Conservation (phyloP, 2,797 vertebrate genomes). For the Hippocampus kuda region DNA sequence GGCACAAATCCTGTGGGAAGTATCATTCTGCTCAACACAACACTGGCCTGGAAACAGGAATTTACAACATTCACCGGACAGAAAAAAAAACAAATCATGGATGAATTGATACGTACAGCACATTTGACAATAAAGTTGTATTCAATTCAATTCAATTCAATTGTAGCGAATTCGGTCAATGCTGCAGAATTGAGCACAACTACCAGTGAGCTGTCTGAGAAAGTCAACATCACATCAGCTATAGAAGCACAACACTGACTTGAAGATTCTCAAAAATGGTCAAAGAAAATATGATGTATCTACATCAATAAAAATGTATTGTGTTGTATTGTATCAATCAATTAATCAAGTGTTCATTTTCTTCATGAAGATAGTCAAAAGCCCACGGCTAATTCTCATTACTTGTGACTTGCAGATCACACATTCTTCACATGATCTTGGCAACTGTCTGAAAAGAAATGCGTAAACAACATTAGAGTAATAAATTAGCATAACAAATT, state of each 20-base stretch:
- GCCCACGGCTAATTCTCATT: neutral
- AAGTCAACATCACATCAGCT: neutral
- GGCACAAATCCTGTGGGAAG: no score
- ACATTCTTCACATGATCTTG: neutral
- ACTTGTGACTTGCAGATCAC: neutral
- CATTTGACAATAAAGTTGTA: no score
- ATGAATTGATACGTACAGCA: no score
- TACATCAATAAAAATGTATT: no score
- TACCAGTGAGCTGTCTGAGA: neutral
- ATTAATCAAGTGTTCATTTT: neutral
- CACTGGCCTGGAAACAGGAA: no score
- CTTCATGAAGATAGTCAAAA: neutral
- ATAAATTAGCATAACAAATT: neutral
- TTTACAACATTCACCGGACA: no score
- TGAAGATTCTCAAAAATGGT: neutral
- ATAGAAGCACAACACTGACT: neutral
- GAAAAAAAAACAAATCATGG: no score
- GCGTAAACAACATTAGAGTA: neutral
- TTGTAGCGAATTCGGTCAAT: neutral
- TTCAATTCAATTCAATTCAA: no score
- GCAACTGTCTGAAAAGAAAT: neutral
- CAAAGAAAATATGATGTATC: neutral
- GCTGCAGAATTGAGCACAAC: neutral
- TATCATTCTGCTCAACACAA: no score
- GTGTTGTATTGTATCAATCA: no score